These are phyloP conservation scores for Mionectes olivaceus DNA, from an alignment of 2,797 vertebrate genomes.

Conservation along the genomic window DNA sequence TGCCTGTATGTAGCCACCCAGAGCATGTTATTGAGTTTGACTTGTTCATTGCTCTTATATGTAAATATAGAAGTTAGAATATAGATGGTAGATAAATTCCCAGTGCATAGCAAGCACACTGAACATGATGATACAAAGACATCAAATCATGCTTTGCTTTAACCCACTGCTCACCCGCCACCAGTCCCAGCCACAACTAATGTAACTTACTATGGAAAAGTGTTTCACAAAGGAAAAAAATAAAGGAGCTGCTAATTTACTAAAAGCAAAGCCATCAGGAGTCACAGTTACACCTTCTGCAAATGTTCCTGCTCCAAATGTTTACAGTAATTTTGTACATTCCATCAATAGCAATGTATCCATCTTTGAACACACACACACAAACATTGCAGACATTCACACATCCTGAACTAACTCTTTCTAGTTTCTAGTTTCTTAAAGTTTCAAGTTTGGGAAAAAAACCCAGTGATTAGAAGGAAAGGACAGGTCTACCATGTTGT, in stretches of 20 bases:
- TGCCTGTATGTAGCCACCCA: background rate
- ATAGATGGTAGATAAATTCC: background rate
- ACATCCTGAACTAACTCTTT: background rate
- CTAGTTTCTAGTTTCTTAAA: background rate
- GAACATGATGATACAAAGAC: background rate
- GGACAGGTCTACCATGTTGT: background rate
- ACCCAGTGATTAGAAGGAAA: background rate
- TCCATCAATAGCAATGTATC: background rate
- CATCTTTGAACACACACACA: background rate
- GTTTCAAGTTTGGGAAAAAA: constrained; percentile 36
- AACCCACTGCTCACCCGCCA: background rate
- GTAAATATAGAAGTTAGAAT: background rate
- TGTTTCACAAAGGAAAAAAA: background rate
- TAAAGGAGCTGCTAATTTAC: background rate
- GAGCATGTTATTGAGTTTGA: background rate
- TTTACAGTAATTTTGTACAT: background rate
- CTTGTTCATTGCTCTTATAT: background rate
- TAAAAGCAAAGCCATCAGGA: background rate
- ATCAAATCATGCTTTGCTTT: background rate
- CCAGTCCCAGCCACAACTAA: background rate
- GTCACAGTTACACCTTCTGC: background rate
- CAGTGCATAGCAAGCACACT: background rate
- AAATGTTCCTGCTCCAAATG: background rate
- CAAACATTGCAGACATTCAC: background rate
- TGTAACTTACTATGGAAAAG: background rate